Percentiles rank a stretch among this genome's conserved stretches.
phyloP scores from a whole-genome alignment of 2,888 invertebrate species.

The Drosophila sordidapex region DNA sequence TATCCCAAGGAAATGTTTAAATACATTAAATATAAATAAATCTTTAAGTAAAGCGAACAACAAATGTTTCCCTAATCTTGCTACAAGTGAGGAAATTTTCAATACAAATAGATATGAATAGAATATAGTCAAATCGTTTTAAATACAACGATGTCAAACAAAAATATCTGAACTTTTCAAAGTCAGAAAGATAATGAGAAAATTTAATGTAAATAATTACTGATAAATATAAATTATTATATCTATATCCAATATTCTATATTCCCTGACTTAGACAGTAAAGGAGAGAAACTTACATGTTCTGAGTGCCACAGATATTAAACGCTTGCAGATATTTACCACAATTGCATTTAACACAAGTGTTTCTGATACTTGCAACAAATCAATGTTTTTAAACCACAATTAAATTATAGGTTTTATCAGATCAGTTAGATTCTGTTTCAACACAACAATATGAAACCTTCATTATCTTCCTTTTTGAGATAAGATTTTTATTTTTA shows the following conservation, averaged over 20 bases:
- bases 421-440: not conserved
- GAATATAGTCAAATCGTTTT: not conserved
- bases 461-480: not conserved
- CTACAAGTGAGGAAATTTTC: too few relatives aligned
- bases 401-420: not conserved
- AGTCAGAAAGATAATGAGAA: not conserved
- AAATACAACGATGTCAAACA: too few relatives aligned
- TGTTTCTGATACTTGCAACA: not conserved
- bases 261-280: not conserved
- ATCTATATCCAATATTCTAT: not conserved
- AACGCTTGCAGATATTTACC: not conserved
- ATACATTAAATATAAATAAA: not conserved
- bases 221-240: not conserved
- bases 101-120: not conserved
- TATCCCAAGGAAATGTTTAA: not conserved
- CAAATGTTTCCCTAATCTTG: not conserved
- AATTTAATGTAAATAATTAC: not conserved
- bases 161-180: not conserved
- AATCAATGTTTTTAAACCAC: not conserved
- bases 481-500: too few relatives aligned
- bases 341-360: not conserved
- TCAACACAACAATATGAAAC: not conserved
- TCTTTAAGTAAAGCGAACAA: not conserved
- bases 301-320: not conserved
- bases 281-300: not conserved